These are phyloP conservation scores for Nymphicus hollandicus DNA, from an alignment of 2,113 vertebrate genomes.

Conservation along the genomic window DNA sequence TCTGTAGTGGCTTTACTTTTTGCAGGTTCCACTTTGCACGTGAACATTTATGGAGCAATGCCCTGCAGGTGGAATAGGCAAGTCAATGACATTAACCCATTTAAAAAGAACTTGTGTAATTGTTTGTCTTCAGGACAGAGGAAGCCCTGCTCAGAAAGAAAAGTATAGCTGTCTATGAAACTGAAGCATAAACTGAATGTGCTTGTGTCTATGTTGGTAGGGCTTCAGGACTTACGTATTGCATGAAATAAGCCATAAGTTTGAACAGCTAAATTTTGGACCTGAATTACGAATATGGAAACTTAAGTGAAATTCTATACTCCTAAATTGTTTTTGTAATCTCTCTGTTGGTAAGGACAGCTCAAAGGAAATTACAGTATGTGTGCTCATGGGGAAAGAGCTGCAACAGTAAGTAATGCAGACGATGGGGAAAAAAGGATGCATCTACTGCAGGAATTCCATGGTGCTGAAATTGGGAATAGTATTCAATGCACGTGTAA, in stretches of 20 bases:
- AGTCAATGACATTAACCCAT: neutral
- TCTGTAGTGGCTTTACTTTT: neutral
- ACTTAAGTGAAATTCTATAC: neutral
- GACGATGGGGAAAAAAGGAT: fast-evolving
- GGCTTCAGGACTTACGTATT: neutral
- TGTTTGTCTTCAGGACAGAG: neutral
- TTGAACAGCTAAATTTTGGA: neutral
- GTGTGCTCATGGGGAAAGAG: neutral
- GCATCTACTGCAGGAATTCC: neutral
- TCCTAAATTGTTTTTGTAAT: neutral
- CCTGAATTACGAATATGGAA: neutral
- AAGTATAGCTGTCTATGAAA: neutral
- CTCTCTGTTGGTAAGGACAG: neutral
- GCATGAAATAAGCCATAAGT: neutral
- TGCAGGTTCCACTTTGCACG: neutral
- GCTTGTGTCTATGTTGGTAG: neutral
- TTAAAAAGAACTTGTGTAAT: neutral
- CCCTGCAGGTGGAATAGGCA: neutral
- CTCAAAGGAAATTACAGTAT: neutral
- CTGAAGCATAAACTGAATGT: neutral
- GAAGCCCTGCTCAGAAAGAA: neutral
- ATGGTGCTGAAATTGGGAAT: neutral
- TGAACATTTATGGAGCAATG: neutral
- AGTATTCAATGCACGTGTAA: neutral
- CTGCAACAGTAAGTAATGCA: neutral